Percentiles rank a stretch among this genome's conserved stretches.
phyloP scores from a whole-genome alignment of 1,140 invertebrate genomes.

The Sycophila sp. region DNA sequence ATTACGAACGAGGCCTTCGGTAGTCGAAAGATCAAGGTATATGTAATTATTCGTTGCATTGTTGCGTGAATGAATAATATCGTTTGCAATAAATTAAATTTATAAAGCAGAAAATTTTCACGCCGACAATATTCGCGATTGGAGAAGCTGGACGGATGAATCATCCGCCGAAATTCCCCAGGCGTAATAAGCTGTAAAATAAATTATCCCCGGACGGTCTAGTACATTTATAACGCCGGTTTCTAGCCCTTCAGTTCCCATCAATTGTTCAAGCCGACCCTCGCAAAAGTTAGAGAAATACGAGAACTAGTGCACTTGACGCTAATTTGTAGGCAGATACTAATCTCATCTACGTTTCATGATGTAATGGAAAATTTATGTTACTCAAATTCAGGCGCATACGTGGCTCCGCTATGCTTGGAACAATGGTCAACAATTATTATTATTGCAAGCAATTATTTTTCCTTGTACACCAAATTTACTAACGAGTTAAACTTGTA shows the following conservation, averaged over 20 bases:
- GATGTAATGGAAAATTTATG: background rate
- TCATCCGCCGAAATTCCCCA: background rate
- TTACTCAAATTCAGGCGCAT: no score
- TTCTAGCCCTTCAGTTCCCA: slow-evolving; percentile 16
- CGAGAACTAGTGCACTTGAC: slow-evolving; percentile 10
- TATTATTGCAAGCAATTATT: no score
- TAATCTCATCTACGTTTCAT: background rate
- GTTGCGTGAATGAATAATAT: no score
- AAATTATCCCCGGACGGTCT: slow-evolving; percentile 6
- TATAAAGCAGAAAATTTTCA: no score
- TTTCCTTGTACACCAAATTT: no score
- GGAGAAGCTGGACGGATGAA: slow-evolving; percentile 1
- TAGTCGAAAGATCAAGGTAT: no score
- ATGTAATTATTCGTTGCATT: no score
- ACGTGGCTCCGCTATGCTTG: background rate
- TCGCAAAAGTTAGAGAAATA: slow-evolving; percentile 9
- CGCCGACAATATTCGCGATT: no score
- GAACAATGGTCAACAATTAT: no score
- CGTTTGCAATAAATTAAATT: no score
- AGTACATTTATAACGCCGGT: slow-evolving; percentile 13
- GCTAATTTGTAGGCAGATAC: slow-evolving; percentile 13
- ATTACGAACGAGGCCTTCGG: no score
- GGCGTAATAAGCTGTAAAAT: slow-evolving; percentile 13
- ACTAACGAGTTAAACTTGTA: no score
- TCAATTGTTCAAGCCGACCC: slow-evolving; percentile 4